phyloP scores from a whole-genome alignment of 2,888 invertebrate genomes.

The Melikaiella ostensackeni region DNA sequence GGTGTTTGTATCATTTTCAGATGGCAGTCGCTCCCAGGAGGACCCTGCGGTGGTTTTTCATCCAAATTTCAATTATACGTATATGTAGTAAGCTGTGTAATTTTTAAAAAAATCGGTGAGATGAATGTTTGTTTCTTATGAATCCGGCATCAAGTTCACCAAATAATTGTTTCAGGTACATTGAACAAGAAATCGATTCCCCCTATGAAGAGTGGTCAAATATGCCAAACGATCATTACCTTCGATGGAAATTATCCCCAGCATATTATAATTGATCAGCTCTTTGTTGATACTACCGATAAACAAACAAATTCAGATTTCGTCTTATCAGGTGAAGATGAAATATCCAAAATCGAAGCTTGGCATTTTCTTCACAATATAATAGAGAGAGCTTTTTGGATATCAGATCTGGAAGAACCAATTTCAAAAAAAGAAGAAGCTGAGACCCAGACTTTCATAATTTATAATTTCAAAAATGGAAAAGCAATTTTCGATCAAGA shows the following conservation, averaged over 20 bases:
- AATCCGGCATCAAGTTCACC: too few relatives aligned
- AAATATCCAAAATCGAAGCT: slow-evolving; percentile 40
- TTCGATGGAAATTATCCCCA: slow-evolving; percentile 41
- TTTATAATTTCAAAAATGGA: slow-evolving; percentile 50
- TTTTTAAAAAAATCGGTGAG: too few relatives aligned
- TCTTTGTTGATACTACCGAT: slow-evolving; percentile 9
- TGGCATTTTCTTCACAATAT: slow-evolving; percentile 55
- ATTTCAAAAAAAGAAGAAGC: not conserved
- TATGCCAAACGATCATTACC: slow-evolving; percentile 53
- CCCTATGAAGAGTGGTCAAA: slow-evolving; percentile 47
- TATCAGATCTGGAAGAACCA: slow-evolving; percentile 49
- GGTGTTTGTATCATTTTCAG: too few relatives aligned
- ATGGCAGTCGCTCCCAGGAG: too few relatives aligned
- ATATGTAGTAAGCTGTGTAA: too few relatives aligned
- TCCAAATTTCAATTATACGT: too few relatives aligned
- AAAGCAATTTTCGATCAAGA: slow-evolving; percentile 53
- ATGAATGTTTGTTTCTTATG: too few relatives aligned
- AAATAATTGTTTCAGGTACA: slow-evolving; percentile 44
- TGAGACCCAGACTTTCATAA: slow-evolving; percentile 54
- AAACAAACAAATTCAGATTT: slow-evolving; percentile 32
- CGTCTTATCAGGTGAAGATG: not conserved
- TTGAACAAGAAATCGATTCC: slow-evolving; percentile 59
- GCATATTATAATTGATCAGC: not conserved
- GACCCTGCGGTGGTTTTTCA: too few relatives aligned
- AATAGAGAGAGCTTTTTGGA: slow-evolving; percentile 59